Evolutionary conservation across 2,797 vertebrate species (phyloP).

Genomic region (Sebastes matsubarae): DNA sequence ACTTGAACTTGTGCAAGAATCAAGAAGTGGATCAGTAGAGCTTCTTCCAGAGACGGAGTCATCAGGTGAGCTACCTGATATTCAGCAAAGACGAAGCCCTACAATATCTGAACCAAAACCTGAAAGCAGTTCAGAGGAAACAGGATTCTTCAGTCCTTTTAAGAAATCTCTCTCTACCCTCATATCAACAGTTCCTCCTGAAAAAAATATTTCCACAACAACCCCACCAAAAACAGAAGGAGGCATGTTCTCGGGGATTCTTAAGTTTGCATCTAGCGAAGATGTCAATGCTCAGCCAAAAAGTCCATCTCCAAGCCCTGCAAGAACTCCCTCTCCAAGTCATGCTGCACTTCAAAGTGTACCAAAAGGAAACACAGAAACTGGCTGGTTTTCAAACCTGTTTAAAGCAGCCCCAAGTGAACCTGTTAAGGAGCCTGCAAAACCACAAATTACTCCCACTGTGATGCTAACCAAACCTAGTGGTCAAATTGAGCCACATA

Average conservation of each 20-base stretch:
- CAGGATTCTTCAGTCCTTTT: constrained; percentile 90
- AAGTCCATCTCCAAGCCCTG: constrained; percentile 37
- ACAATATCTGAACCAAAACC: constrained; percentile 61
- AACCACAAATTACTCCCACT: constrained; percentile 54
- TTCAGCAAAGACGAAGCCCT: constrained; percentile 67
- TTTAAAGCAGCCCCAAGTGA: constrained; percentile 79
- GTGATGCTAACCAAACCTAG: constrained; percentile 65
- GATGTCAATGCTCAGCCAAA: constrained; percentile 51
- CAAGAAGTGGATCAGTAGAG: constrained; percentile 79
- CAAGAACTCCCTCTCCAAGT: constrained; percentile 65
- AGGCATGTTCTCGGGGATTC: constrained; percentile 80
- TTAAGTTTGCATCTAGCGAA: constrained; percentile 82
- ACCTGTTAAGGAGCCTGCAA: constrained; percentile 51
- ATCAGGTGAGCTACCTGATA: constrained; percentile 81
- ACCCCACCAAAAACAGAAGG: constrained; percentile 75
- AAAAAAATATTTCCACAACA: constrained; percentile 71
- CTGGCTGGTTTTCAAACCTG: constrained; percentile 87
- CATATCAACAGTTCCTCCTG: constrained; percentile 79
- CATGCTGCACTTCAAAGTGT: constrained; percentile 75
- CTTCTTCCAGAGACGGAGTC: constrained; percentile 84
- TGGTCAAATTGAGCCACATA: constrained; percentile 48
- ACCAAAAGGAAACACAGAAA: constrained; percentile 81
- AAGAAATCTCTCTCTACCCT: constrained; percentile 92
- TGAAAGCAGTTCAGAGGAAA: constrained; percentile 69
- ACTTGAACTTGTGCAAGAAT: constrained; percentile 62